phyloP scores from a whole-genome alignment of 2,888 invertebrate species.

The Rhingia rostrata region DNA sequence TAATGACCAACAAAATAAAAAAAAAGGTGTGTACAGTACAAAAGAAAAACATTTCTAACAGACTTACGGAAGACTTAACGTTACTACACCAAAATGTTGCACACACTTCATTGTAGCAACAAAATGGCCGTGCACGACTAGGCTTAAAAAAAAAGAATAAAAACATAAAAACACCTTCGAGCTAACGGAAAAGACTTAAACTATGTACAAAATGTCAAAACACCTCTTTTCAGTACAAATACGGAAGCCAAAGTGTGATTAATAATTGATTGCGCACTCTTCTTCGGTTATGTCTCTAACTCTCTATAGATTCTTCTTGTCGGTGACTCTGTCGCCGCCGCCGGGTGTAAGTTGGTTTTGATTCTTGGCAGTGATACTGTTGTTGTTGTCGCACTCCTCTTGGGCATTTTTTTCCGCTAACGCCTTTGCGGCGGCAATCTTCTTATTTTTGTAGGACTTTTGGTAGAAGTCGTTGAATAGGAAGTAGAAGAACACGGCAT shows the following conservation, averaged over 20 bases:
- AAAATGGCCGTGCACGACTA: slow-evolving; percentile 18
- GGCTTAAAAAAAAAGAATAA: slow-evolving; percentile 16
- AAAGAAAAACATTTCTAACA: slow-evolving; percentile 57
- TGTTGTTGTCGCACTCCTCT: slow-evolving; percentile 78
- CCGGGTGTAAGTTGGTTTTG: slow-evolving; percentile 72
- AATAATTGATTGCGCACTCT: slow-evolving; percentile 41
- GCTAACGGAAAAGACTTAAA: slow-evolving; percentile 18
- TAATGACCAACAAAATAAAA: slow-evolving; percentile 32
- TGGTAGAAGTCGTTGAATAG: slow-evolving; percentile 96
- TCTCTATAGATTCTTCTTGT: slow-evolving; percentile 61
- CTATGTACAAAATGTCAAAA: slow-evolving; percentile 57
- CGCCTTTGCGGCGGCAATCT: slow-evolving; percentile 76
- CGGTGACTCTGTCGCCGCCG: neutral
- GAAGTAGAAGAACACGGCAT: slow-evolving; percentile 96
- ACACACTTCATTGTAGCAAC: neutral
- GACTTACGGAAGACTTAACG: slow-evolving; percentile 44
- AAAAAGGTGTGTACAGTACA: slow-evolving; percentile 22
- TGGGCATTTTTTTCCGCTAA: slow-evolving; percentile 64
- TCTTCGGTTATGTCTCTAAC: slow-evolving; percentile 60
- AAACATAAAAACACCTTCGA: slow-evolving; percentile 23
- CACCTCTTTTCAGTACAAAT: slow-evolving; percentile 36
- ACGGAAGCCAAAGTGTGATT: slow-evolving; percentile 71
- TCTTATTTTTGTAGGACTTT: slow-evolving; percentile 86
- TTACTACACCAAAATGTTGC: slow-evolving; percentile 28
- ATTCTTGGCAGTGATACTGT: slow-evolving; percentile 77